Evolutionary conservation across 1,140 invertebrate genomes (phyloP).

Genomic region (Drosophila melanica): DNA sequence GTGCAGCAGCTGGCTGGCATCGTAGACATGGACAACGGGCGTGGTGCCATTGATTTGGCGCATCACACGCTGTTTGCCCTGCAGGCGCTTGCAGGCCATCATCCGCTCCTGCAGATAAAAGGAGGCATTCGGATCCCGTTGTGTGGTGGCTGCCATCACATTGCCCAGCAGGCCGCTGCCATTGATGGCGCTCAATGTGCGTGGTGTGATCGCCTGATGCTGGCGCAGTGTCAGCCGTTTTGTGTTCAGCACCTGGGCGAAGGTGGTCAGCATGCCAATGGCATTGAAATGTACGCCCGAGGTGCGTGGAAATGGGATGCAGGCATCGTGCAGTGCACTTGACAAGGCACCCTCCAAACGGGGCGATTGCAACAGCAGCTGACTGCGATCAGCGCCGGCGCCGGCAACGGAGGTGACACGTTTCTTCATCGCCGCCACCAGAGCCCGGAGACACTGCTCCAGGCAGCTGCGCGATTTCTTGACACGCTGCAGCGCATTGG

Average conservation of each 20-base stretch:
- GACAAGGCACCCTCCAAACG: slow-evolving; percentile 78
- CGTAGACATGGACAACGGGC: slow-evolving; percentile 92
- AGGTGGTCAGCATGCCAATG: slow-evolving; percentile 92
- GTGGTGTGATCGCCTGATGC: slow-evolving; percentile 70
- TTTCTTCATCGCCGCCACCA: slow-evolving; percentile 89
- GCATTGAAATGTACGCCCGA: slow-evolving; percentile 97
- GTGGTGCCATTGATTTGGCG: slow-evolving; percentile 73
- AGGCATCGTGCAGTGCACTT: slow-evolving; percentile 88
- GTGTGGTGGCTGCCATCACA: slow-evolving; percentile 85
- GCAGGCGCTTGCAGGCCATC: slow-evolving; percentile 83
- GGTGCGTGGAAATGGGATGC: slow-evolving; percentile 96
- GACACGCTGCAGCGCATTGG: slow-evolving; percentile 90
- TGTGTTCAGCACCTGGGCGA: slow-evolving; percentile 91
- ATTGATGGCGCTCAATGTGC: slow-evolving; percentile 89
- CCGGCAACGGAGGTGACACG: slow-evolving; percentile 53
- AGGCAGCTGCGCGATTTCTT: slow-evolving; percentile 91
- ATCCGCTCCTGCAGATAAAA: slow-evolving; percentile 93
- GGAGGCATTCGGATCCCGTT: slow-evolving; percentile 87
- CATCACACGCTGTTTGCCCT: slow-evolving; percentile 81
- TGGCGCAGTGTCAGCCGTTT: slow-evolving; percentile 86
- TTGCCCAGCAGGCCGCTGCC: slow-evolving; percentile 85
- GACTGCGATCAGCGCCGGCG: slow-evolving; percentile 75
- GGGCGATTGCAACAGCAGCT: slow-evolving; percentile 79
- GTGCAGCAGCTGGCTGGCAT: slow-evolving; percentile 90
- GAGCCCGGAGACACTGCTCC: slow-evolving; percentile 91